These are phyloP conservation scores for Lydus trimaculatus DNA, from an alignment of 2,888 invertebrate genomes.

Conservation along the genomic window DNA sequence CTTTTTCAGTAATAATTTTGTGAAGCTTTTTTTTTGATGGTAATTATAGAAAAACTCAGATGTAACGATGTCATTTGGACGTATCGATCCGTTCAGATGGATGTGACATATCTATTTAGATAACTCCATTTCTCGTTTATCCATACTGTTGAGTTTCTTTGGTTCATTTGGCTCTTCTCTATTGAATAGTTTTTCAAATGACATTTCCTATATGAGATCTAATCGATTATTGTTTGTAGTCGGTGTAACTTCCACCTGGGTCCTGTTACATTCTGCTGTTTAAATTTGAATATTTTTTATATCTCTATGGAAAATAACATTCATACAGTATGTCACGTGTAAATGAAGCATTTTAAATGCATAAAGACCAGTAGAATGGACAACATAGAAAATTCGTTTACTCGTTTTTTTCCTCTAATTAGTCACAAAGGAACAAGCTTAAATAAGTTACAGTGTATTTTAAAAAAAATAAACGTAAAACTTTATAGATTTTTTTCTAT, in stretches of 20 bases:
- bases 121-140: slow-evolving; percentile 17
- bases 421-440: neutral
- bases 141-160: neutral
- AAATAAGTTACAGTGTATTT: no score
- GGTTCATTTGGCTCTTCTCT: neutral
- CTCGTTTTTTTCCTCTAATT: neutral
- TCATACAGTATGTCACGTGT: neutral
- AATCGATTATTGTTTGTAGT: neutral
- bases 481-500: neutral
- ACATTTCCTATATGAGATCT: neutral
- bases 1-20: no score
- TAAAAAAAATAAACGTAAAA: neutral
- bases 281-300: neutral
- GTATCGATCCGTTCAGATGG: neutral
- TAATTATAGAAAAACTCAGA: no score
- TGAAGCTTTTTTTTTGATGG: no score
- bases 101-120: neutral
- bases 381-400: no score
- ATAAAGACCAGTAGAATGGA: neutral
- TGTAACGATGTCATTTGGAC: no score
- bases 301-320: neutral
- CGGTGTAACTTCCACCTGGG: neutral
- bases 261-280: neutral
- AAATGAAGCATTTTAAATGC: neutral
- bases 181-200: neutral